Conservation (phyloP, 1,140 invertebrate species). For the Pseudobourletiella spinata region DNA sequence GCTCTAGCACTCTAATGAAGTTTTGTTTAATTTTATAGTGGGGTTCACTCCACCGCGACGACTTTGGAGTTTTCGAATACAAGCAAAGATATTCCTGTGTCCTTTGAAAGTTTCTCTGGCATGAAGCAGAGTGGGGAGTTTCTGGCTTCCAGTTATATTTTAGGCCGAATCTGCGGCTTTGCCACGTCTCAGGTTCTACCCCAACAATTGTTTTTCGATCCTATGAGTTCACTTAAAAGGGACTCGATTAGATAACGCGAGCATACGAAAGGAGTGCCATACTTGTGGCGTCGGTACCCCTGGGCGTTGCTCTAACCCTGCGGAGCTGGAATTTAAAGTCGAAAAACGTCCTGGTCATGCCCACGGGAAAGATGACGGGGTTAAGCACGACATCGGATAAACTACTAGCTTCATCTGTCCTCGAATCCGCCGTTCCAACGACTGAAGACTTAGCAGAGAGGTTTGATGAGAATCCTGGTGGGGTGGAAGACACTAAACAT, state of each 20-base stretch:
- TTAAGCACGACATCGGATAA: background rate
- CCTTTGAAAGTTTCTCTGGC: constrained; percentile 10
- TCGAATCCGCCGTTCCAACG: background rate
- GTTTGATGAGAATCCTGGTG: background rate
- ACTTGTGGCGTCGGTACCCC: constrained; percentile 16
- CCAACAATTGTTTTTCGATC: background rate
- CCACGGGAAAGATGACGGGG: background rate
- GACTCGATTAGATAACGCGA: constrained; percentile 16
- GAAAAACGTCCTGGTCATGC: constrained; percentile 14
- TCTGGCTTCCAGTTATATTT: constrained; percentile 10
- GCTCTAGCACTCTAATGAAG: too few species aligned
- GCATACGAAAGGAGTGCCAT: constrained; percentile 13
- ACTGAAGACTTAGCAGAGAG: background rate
- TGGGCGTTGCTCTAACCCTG: constrained; percentile 15
- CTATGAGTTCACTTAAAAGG: too few species aligned
- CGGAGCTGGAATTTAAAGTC: constrained; percentile 16
- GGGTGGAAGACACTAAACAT: background rate
- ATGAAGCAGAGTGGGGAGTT: constrained; percentile 26
- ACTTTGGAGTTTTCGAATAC: constrained; percentile 17
- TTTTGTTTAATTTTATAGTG: constrained; percentile 15
- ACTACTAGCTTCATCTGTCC: background rate
- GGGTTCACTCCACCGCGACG: constrained; percentile 27
- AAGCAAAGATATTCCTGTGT: constrained; percentile 25
- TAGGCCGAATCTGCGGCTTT: constrained; percentile 23
- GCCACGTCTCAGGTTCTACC: constrained; percentile 10